Evolutionary conservation across 2,797 vertebrate genomes (phyloP), one percentile per base, ranked within the genome.

Genomic region (Myotis findleyi): DNA sequence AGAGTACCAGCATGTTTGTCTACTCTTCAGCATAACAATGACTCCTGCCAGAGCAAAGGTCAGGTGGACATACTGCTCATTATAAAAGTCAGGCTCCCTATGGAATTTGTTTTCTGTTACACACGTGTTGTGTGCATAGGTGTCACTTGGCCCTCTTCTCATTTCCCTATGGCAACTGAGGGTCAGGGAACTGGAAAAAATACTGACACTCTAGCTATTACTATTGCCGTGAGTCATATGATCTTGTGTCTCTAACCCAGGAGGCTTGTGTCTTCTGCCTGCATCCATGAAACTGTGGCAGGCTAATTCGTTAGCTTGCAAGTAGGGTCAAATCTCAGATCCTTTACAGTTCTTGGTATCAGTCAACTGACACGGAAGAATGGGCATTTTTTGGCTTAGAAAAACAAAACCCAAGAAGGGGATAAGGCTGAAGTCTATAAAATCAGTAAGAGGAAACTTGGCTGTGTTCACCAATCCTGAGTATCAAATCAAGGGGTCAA

Each of bases 381-480:
- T 7, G 85, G 41, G 36, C 38, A 75, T 10, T 80, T 93, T 71
- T 90, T 66, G 75, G 57, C 81, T 90, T 62, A 93, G 57, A 89
- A 94, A 94, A 68, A 93, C 21, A 84, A 87, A 84, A 51, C 76
- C 33, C 38, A 64, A 91, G 51, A 51, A 27, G 20, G 18, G 2
- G n/a, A 33, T 47, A 80, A 81, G 73, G 33, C 2, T 59, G 20
- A 86, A 51, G 10, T 81, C 53, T 53, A 21, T 44, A 66, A 88
- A 87, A 59, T 49, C 36, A 64, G 3, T 9, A 80, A 88, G 44
- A 82, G 25, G 68, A 83, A 84, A 93, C 21, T 13, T 59, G 53
- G 16, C 33, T 69, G 38, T 75, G 68, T 33, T 82, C 38, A 81
- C 25, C 21, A 76, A 41, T 80, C 21, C 13, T 57, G 62, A 92